These are phyloP conservation scores for Rhinolophus sinicus DNA, from an alignment of 2,113 vertebrate species.

Conservation along the genomic window DNA sequence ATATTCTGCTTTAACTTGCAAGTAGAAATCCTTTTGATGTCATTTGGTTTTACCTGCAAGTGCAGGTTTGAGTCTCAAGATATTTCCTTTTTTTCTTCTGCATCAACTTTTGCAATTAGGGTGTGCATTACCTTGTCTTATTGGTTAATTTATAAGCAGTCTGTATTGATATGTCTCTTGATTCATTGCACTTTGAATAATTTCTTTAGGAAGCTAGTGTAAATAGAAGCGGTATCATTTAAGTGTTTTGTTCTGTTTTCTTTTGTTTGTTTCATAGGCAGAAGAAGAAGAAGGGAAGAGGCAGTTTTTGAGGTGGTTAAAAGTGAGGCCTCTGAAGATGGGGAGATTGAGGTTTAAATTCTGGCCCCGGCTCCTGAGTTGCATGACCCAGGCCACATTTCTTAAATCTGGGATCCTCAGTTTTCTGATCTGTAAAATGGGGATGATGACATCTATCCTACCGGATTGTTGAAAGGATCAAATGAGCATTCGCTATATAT, in stretches of 20 bases:
- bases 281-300: background rate
- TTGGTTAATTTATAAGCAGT: conserved; percentile 74
- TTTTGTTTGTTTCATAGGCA: background rate
- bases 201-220: conserved; percentile 62
- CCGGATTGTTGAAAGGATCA: background rate
- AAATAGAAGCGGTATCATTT: background rate
- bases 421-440: conserved; percentile 28
- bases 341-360: background rate
- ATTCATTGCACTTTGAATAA: conserved; percentile 53
- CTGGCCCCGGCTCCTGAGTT: background rate
- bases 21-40: conserved; percentile 45
- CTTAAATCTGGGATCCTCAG: background rate
- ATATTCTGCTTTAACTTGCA: conserved; percentile 62
- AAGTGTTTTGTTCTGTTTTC: background rate
- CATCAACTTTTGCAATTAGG: conserved; percentile 33
- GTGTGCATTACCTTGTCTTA: conserved; percentile 59
- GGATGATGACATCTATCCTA: background rate
- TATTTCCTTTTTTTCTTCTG: conserved; percentile 38
- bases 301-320: background rate
- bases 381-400: background rate
- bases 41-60: conserved; percentile 34
- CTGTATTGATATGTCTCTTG: conserved; percentile 42
- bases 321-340: background rate
- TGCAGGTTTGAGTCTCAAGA: background rate
- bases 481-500: background rate